Evolutionary conservation across 2,797 vertebrate genomes (phyloP), one percentile per base, ranked within the genome.

Genomic region (Darevskia nairensis): DNA sequence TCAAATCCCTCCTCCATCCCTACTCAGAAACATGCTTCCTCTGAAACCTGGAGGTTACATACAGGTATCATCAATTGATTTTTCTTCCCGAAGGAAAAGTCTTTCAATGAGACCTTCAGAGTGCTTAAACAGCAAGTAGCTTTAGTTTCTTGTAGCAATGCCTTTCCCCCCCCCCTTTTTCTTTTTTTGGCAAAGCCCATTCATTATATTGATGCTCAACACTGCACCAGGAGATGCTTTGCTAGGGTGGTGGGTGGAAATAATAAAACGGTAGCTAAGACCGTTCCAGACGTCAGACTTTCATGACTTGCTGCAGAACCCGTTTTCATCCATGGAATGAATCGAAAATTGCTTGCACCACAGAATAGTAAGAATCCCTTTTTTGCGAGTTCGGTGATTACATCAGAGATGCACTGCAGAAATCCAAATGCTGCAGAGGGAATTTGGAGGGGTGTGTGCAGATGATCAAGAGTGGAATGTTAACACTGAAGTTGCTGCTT

Each of bases 341-440:
- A 92, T 95, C 92, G 78, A 90, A 81, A 84, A 88, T 90, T 92
- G 92, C 89, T 91, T 93, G 93, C 93, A 92, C 92, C 76, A 78
- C 17, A 15, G 91, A 95, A 92, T 91, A 93, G 93, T 86, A 87
- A 50, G 88, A 95, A 92, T 91, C 92, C 93, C 93, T 93, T 88
- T 77, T 93, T 35, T 50, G 93, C 93, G 92, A 93, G 90, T 94
- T 94, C 92, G 92, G 89, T 92, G 95, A 94, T 95, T 94, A 94
- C 94, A 95, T 96, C 95, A 95, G 94, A 96, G 95, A 95, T 94
- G 95, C 94, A 96, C 89, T 95, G 95, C 95, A 95, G 95, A 94
- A 95, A 94, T 94, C 94, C 93, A 95, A 95, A 94, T 94, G 92
- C 95, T 94, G 95, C 94, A 96, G 95, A 95, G 93, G 94, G 95